phyloP scores from a whole-genome alignment of 2,113 vertebrate species.

The Ifrita kowaldi region DNA sequence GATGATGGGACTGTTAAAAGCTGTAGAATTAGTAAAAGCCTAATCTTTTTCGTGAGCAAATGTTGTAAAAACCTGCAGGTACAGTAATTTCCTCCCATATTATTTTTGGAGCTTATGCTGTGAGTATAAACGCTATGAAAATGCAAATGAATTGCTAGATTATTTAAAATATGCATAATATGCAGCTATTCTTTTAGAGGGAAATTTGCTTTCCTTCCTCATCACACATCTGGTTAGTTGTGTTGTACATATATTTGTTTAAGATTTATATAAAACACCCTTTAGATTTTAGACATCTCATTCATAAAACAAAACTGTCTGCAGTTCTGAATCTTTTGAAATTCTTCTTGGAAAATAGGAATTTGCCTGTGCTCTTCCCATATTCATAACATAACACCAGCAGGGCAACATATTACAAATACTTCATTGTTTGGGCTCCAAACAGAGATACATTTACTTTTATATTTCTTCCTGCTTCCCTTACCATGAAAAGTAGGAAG shows the following conservation, averaged over 20 bases:
- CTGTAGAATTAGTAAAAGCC: slow-evolving; percentile 21
- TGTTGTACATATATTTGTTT: neutral
- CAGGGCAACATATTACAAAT: neutral
- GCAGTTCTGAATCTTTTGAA: neutral
- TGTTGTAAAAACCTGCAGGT: slow-evolving; percentile 9
- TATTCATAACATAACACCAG: neutral
- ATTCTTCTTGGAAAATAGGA: neutral
- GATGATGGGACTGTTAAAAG: neutral
- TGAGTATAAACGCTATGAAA: neutral
- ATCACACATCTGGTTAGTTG: neutral
- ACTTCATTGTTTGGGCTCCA: neutral
- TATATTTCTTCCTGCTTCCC: neutral
- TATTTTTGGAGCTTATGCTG: neutral
- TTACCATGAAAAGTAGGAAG: neutral
- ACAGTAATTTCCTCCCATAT: neutral
- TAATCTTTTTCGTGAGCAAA: neutral
- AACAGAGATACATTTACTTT: neutral
- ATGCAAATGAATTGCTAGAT: slow-evolving; percentile 12
- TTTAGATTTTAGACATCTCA: neutral
- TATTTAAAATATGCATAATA: neutral
- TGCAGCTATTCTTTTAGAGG: neutral
- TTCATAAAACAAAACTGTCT: neutral
- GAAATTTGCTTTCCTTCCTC: neutral
- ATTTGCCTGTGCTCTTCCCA: neutral
- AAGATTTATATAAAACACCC: neutral